phyloP scores from a whole-genome alignment of 2,113 vertebrate species.

The Perca flavescens region DNA sequence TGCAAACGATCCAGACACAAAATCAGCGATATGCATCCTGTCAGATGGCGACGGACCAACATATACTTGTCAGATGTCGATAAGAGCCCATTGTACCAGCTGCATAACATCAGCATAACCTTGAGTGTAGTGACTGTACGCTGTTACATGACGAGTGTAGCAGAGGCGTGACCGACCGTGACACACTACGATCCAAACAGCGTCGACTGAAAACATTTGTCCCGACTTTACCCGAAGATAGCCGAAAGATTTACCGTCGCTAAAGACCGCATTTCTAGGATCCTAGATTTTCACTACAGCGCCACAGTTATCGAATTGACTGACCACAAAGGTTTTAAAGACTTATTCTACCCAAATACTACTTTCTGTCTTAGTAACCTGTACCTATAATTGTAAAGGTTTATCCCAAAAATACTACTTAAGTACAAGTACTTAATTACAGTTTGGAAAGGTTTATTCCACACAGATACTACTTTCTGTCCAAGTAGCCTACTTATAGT shows the following conservation, averaged over 20 bases:
- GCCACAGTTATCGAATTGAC: no score
- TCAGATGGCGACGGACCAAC: neutral
- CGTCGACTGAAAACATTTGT: neutral
- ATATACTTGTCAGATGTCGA: neutral
- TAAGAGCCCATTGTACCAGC: slow-evolving; percentile 11
- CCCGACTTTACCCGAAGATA: slow-evolving; percentile 39
- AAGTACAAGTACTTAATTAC: no score
- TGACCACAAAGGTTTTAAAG: no score
- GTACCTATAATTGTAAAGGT: no score
- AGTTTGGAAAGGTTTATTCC: no score
- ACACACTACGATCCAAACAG: neutral
- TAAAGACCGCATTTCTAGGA: neutral
- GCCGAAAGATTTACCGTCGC: slow-evolving; percentile 5
- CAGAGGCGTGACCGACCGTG: neutral
- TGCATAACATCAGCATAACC: slow-evolving; percentile 33
- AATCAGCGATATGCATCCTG: slow-evolving; percentile 89
- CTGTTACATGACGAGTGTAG: slow-evolving; percentile 30
- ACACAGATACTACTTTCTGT: no score
- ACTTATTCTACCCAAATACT: no score
- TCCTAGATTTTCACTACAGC: no score
- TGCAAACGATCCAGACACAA: slow-evolving; percentile 95
- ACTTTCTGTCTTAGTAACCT: no score
- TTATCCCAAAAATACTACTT: no score
- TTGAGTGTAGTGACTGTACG: slow-evolving; percentile 28
- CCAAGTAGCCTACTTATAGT: no score